Conservation (phyloP, 2,113 vertebrate genomes). For the Apaloderma vittatum region DNA sequence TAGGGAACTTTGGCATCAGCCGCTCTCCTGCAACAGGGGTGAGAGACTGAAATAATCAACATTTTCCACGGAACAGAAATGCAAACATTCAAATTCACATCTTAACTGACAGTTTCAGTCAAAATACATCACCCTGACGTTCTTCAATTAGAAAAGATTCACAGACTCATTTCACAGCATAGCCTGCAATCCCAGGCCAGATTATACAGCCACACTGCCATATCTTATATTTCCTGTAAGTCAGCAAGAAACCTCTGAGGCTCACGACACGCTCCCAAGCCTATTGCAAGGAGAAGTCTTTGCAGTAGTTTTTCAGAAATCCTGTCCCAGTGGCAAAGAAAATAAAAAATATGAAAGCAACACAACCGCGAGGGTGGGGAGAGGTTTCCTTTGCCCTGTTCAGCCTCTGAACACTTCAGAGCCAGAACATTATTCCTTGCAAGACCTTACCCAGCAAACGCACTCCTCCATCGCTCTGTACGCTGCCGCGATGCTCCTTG, state of each 20-base stretch:
- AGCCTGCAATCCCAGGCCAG: conserved; percentile 3
- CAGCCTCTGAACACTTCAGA: background rate
- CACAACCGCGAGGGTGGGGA: rapidly evolving
- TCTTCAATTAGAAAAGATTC: conserved; percentile 35
- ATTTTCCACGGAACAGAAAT: background rate
- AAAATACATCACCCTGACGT: conserved; percentile 45
- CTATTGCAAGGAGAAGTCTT: background rate
- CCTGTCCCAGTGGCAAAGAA: background rate
- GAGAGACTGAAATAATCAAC: conserved; percentile 67
- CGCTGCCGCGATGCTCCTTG: background rate
- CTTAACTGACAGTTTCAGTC: conserved; percentile 51
- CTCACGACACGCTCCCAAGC: rapidly evolving
- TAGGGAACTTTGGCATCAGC: conserved; percentile 42
- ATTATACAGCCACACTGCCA: background rate
- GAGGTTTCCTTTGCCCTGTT: background rate
- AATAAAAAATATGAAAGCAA: background rate
- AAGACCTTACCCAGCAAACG: background rate
- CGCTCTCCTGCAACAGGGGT: background rate
- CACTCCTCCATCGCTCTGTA: rapidly evolving
- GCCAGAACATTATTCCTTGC: background rate
- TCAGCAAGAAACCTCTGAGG: background rate
- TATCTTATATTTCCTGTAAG: background rate
- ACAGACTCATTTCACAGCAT: background rate
- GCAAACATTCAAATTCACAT: conserved; percentile 46
- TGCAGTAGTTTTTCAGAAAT: background rate